Evolutionary conservation across 2,113 vertebrate genomes (phyloP).

Genomic region (Tragelaphus imberbis): DNA sequence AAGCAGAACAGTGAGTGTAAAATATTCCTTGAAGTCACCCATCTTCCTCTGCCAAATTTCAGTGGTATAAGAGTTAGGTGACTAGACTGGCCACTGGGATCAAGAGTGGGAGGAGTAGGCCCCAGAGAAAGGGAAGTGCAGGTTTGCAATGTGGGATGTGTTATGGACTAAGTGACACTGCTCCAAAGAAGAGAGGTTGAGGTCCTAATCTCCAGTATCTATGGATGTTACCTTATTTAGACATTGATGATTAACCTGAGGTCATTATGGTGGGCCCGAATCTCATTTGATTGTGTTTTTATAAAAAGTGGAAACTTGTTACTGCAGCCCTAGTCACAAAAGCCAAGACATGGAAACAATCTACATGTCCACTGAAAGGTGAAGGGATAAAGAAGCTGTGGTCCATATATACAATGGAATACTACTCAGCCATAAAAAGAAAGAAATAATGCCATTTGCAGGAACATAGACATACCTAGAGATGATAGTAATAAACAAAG

Average conservation of each 20-base stretch:
- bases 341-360: background rate
- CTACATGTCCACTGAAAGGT: background rate
- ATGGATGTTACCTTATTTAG: background rate
- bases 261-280: background rate
- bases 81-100: background rate
- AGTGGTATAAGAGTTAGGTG: background rate
- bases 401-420: background rate
- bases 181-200: background rate
- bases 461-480: background rate
- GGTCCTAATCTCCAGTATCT: background rate
- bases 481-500: background rate
- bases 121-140: background rate
- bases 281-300: background rate
- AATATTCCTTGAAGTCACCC: background rate
- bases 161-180: background rate
- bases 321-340: background rate
- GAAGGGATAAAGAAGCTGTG: background rate
- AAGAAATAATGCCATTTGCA: background rate
- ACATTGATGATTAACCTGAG: background rate
- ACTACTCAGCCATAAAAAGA: background rate
- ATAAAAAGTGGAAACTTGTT: background rate
- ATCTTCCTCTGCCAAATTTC: background rate
- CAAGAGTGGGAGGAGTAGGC: background rate
- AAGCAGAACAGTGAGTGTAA: constrained; percentile 1
- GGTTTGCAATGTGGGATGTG: background rate